Evolutionary conservation across 2,888 invertebrate species (phyloP), one percentile per base, ranked within the genome.

Genomic region (Gryllus longicercus): DNA sequence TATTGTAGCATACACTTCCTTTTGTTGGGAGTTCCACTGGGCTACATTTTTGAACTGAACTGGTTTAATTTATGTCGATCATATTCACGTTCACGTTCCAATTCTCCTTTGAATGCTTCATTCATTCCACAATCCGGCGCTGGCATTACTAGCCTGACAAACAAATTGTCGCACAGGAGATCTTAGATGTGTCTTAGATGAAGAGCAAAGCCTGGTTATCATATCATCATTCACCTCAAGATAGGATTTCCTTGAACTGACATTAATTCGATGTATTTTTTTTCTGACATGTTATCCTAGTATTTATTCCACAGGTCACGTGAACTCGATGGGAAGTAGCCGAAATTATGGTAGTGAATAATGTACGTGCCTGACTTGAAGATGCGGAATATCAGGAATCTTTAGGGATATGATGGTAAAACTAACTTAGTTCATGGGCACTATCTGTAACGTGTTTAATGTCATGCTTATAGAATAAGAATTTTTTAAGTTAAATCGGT

Each of bases 21-120:
- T 18, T 4, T 74, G 74, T 74, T 74, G 74, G 5, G 5, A 4
- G 74, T 74, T 74, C 2, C 2, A 74, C 4, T 0, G 2, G 2
- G 74, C 3, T 74, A 74, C 16, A 74, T 74, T 74, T 74, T 74
- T n/a, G 2, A 74, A 74, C 74, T 74, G 74, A 21, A 74, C 4
- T 74, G 16, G 74, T 74, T 74, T n/a, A 63, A 63, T 63, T 12
- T 18, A 63, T 63, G 18, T 63, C 21, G 21, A 21, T 21, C 21
- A 21, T 21, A 74, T 74, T 74, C 74, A 74, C 74, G 16, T 74
- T 74, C 74, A 74, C 74, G 74, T 74, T 74, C 74, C 74, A 74
- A 5, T 74, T 74, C 16, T 74, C 74, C 2, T 2, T 3, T 74
- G 5, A 74, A 74, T 18, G 74, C 2, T 2, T 25, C 25, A 25